Conservation (phyloP, 2,113 vertebrate species). For the Mirza zaza region DNA sequence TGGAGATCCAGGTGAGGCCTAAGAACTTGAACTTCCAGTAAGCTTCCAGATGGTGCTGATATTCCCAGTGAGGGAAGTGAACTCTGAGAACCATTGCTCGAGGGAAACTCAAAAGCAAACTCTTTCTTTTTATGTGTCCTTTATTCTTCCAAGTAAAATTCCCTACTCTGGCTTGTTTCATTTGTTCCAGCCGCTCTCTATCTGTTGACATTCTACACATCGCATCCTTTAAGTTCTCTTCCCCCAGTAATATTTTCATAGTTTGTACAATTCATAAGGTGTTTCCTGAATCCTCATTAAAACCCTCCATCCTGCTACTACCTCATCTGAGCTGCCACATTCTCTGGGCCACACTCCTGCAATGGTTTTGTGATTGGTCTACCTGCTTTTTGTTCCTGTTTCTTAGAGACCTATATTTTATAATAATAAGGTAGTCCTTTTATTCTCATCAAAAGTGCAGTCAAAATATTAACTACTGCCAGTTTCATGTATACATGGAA, state of each 20-base stretch:
- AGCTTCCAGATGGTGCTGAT: not conserved
- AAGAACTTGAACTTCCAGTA: not conserved
- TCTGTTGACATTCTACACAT: not conserved
- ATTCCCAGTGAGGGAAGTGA: not conserved
- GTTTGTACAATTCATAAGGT: not conserved
- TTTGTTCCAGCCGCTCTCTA: not conserved
- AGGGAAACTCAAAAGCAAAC: not conserved
- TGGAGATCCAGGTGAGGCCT: not conserved
- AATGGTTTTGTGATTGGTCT: not conserved
- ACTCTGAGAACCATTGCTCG: not conserved
- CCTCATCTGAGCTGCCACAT: not conserved
- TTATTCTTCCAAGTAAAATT: not conserved
- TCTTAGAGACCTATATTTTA: not conserved
- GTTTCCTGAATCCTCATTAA: not conserved
- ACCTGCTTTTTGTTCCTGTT: not conserved
- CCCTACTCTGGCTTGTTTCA: not conserved
- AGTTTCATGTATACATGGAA: not conserved
- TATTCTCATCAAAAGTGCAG: not conserved
- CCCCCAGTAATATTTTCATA: not conserved
- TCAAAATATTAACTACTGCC: not conserved
- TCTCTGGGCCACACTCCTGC: not conserved
- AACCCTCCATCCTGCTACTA: not conserved
- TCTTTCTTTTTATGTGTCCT: not conserved
- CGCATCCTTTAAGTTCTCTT: not conserved
- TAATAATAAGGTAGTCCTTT: not conserved